Conservation (phyloP, 2,113 vertebrate genomes). For the Recurvirostra avosetta region DNA sequence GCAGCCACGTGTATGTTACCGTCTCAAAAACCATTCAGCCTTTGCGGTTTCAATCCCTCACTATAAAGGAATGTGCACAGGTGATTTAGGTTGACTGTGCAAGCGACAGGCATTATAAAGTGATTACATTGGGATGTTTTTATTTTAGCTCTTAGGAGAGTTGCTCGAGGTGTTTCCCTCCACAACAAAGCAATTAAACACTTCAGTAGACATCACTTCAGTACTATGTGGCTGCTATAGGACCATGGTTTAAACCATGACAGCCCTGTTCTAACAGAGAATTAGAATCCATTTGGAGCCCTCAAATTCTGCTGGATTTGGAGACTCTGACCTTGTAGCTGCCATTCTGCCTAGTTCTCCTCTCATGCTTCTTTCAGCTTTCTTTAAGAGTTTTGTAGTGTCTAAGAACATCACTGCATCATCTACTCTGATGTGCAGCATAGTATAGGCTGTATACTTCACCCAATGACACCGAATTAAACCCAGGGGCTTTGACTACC, state of each 20-base stretch:
- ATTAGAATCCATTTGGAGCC: neutral
- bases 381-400: neutral
- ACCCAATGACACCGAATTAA: neutral
- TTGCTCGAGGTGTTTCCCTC: neutral
- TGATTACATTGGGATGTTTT: neutral
- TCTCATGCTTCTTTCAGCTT: neutral
- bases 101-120: neutral
- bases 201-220: neutral
- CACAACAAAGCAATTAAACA: neutral
- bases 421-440: neutral
- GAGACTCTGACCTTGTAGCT: neutral
- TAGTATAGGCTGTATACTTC: neutral
- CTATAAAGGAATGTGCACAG: neutral
- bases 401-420: neutral
- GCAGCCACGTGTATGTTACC: rapidly evolving
- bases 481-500: neutral
- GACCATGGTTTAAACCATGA: neutral
- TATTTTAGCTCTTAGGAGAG: neutral
- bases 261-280: neutral
- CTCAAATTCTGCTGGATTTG: neutral
- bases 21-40: neutral
- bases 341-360: neutral
- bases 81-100: neutral
- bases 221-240: neutral
- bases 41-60: neutral